A percentile compares a stretch with the other conserved stretches of the same genome.
Conservation (phyloP, 2,888 invertebrate species). For the Phania funesta region DNA sequence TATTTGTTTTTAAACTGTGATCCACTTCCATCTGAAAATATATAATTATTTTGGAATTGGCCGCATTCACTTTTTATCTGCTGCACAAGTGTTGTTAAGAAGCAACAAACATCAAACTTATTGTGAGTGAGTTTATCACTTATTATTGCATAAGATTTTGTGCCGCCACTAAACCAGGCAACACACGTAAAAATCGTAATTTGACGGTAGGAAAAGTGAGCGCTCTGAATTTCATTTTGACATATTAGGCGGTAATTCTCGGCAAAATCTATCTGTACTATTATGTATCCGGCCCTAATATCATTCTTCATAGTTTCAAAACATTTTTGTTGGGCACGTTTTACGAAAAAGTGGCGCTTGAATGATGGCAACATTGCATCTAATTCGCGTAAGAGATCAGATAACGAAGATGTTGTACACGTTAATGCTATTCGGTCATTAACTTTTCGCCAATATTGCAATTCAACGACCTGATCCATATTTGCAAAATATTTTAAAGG, state of each 20-base stretch:
- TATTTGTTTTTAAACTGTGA: too few species aligned
- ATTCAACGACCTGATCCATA: constrained; percentile 30
- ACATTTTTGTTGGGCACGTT: constrained; percentile 21
- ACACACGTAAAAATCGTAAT: constrained; percentile 30
- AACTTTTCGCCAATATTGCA: constrained; percentile 45
- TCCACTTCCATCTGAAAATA: constrained; percentile 5
- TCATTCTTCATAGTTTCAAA: constrained; percentile 25
- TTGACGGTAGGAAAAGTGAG: constrained; percentile 10
- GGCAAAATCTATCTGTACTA: constrained; percentile 33
- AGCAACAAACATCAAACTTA: constrained; percentile 38
- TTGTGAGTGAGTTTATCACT: constrained; percentile 28
- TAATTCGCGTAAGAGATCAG: constrained; percentile 23
- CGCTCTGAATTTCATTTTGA: too few species aligned
- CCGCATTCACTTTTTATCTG: constrained; percentile 12
- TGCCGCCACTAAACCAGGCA: constrained; percentile 15
- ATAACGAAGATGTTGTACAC: constrained; percentile 8
- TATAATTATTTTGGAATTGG: constrained; percentile 31
- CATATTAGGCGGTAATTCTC: too few species aligned
- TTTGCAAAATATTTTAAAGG: constrained; percentile 6
- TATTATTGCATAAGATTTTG: constrained; percentile 30
- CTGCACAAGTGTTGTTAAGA: constrained; percentile 18
- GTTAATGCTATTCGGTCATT: constrained; percentile 19
- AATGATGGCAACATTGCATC: constrained; percentile 27
- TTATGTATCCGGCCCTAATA: constrained; percentile 1
- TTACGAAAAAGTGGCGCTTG: constrained; percentile 24